Base-by-base conservation (phyloP, 2,797 vertebrate genomes). In the Sus cebifrons region DNA sequence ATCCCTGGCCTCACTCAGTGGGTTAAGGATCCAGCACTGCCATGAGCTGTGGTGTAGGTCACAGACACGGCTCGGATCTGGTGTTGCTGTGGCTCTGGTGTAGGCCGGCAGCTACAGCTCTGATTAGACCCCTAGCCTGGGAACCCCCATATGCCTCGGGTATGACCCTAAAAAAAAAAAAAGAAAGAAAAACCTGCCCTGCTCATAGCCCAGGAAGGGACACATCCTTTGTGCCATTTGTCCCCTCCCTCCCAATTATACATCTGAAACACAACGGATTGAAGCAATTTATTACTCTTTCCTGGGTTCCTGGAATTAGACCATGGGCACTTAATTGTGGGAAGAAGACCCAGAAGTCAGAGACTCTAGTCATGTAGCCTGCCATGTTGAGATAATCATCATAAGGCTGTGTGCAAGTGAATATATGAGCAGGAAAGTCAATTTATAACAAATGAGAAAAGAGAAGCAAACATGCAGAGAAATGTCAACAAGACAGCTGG, bases 401-500 rank as follows among this genome's bases (percentile, higher is more conserved):
- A 92, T 75, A 56, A 82, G n/a, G 49, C 52, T 54, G 68, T 6
- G 23, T 78, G 12, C 21, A 67, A 89, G 21, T 60, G 27, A 91
- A 77, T 71, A 18, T 73, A 8, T 89, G 32, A 68, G 17, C 25
- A 75, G 52, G 68, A 88, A 86, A 91, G 60, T 88, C 73, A 95
- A 32, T 86, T 75, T 78, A 64, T 79, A 77, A 67, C 20, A 40
- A 79, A 70, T 71, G 62, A 74, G 68, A 88, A 96, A 36, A 96
- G 27, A 77, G 68, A 71, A 94, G 54, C 60, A 92, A 94, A 83
- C 44, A 83, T 54, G 71, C 83, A 83, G 29, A 95, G 65, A 89
- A 95, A 89, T 44, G 20, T 64, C 77, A 96, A 49, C 64, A 95
- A 96, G 67, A 12, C 82, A 93, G 91, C 56, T 85, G 74, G 70